These are phyloP conservation scores for Mesoligia furuncula DNA, from an alignment of 2,888 invertebrate species.

Conservation along the genomic window DNA sequence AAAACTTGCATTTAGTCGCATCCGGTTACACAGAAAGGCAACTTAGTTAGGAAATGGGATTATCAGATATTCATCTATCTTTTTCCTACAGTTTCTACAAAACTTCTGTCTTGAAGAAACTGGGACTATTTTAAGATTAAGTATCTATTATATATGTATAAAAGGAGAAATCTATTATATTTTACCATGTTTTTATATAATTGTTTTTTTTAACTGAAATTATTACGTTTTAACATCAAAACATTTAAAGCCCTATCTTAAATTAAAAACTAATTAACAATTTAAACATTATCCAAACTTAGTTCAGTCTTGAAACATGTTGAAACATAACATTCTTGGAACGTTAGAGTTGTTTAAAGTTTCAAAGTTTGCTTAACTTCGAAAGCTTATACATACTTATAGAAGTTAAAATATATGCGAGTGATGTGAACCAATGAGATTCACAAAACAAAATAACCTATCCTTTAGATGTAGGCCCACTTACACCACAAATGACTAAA, in stretches of 20 bases:
- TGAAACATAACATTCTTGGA: slow-evolving; percentile 39
- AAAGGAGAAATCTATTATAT: too few species aligned
- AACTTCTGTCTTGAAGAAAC: neutral
- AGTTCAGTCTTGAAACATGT: slow-evolving; percentile 40
- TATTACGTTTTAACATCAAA: neutral
- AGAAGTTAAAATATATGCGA: slow-evolving; percentile 32
- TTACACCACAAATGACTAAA: neutral
- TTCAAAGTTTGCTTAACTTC: slow-evolving; percentile 9
- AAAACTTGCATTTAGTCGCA: neutral
- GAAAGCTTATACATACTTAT: slow-evolving; percentile 3
- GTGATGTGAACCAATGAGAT: neutral
- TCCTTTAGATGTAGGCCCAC: neutral
- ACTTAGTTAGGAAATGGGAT: neutral
- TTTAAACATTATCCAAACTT: slow-evolving; percentile 25
- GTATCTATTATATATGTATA: too few species aligned
- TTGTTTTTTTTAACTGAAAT: too few species aligned
- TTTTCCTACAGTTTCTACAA: neutral
- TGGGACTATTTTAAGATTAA: neutral
- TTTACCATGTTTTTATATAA: neutral
- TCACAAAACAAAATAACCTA: neutral
- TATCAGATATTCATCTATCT: neutral
- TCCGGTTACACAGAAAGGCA: neutral
- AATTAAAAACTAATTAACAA: slow-evolving; percentile 25
- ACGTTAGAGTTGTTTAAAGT: slow-evolving; percentile 12
- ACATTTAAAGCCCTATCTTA: too few species aligned